phyloP scores from a whole-genome alignment of 2,797 vertebrate genomes.

The Oreochromis grahami region DNA sequence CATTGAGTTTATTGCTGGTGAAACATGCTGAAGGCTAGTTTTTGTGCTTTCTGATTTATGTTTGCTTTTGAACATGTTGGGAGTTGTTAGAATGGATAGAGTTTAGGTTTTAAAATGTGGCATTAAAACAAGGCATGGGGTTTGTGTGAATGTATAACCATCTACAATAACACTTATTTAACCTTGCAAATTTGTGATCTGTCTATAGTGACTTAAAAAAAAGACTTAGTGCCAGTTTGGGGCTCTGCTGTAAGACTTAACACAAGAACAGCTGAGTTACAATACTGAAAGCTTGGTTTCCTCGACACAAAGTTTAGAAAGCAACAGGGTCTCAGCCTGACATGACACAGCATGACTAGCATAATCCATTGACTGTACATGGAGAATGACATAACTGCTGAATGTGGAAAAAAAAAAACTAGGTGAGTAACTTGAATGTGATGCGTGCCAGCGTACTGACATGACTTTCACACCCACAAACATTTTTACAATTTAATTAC shows the following conservation, averaged over 20 bases:
- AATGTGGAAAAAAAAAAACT: neutral
- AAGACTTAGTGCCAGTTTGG: neutral
- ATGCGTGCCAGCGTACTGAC: neutral
- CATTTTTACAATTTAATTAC: neutral
- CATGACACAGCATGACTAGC: slow-evolving; percentile 13
- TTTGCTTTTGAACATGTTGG: neutral
- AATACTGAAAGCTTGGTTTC: neutral
- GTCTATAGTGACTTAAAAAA: neutral
- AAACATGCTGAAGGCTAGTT: neutral
- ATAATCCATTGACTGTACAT: neutral
- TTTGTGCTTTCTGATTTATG: neutral
- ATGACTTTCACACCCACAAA: neutral
- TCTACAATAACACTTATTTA: neutral
- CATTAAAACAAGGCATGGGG: neutral
- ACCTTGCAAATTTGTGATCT: neutral
- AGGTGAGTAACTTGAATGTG: slow-evolving; percentile 21
- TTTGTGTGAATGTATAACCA: neutral
- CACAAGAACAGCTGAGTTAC: neutral
- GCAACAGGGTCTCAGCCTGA: neutral
- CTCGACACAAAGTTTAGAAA: neutral
- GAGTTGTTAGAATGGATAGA: neutral
- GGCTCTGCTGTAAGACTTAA: neutral
- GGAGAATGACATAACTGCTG: neutral
- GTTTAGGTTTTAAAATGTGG: neutral
- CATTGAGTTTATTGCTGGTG: neutral